A percentile compares a stretch with the other conserved stretches of the same genome.
Conservation (phyloP, 2,888 invertebrate species). For the Cacoxenus indagator region DNA sequence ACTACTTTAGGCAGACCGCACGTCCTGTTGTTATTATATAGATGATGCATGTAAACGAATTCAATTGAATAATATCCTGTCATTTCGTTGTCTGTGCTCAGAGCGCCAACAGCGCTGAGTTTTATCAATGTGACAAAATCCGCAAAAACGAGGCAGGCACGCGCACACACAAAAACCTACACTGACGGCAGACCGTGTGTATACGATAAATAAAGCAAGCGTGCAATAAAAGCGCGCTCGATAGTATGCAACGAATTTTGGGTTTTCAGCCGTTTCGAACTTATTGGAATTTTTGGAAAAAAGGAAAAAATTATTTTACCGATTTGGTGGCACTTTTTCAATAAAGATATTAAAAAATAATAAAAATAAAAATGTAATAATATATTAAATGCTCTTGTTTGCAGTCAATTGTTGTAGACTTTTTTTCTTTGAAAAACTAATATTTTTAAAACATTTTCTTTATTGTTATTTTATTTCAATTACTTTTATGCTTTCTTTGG, state of each 20-base stretch:
- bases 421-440: neutral
- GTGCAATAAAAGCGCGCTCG: conserved; percentile 9
- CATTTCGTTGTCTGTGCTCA: conserved; percentile 56
- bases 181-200: conserved; percentile 22
- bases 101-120: conserved; percentile 39
- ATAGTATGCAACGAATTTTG: conserved; percentile 58
- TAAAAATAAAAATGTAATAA: too few species aligned
- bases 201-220: conserved; percentile 20
- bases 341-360: too few species aligned
- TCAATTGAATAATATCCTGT: conserved; percentile 69
- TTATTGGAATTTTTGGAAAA: conserved; percentile 64
- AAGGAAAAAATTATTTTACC: too few species aligned
- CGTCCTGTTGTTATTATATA: conserved; percentile 47
- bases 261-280: conserved; percentile 42
- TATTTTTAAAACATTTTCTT: conserved; percentile 7
- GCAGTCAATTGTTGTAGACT: conserved; percentile 11
- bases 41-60: conserved; percentile 62
- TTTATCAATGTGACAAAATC: conserved; percentile 56
- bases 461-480: neutral
- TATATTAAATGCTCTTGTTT: neutral
- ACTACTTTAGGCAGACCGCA: neutral
- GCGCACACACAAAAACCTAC: conserved; percentile 6
- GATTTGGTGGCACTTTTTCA: conserved; percentile 50
- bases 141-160: conserved; percentile 33
- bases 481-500: neutral